phyloP scores from a whole-genome alignment of 2,888 invertebrate species.

The Trachelus tabidus region DNA sequence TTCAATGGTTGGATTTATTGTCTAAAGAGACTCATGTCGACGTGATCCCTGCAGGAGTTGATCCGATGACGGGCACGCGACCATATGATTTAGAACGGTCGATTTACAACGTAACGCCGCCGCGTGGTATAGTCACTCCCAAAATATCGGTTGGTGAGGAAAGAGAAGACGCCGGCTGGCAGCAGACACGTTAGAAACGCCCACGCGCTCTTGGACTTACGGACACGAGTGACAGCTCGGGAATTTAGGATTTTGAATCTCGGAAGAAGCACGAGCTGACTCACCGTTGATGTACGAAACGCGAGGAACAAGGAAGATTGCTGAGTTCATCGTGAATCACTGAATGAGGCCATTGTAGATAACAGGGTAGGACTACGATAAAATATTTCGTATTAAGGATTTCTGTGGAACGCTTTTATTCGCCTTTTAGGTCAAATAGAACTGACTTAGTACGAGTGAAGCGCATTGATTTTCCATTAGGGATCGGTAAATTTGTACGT shows the following conservation, averaged over 20 bases:
- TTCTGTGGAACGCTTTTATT: neutral
- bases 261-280: neutral
- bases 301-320: neutral
- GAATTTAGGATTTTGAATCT: constrained; percentile 1
- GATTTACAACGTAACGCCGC: constrained; percentile 23
- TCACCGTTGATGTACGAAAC: neutral
- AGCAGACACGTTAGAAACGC: neutral
- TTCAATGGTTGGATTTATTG: neutral
- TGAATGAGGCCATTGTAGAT: neutral
- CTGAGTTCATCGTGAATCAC: neutral
- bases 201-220: constrained; percentile 1
- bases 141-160: neutral
- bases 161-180: neutral
- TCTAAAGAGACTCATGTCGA: neutral
- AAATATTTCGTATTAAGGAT: neutral
- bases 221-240: neutral
- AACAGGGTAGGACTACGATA: neutral
- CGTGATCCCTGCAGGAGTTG: neutral
- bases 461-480: neutral
- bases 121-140: neutral
- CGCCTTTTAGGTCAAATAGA: neutral
- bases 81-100: constrained; percentile 29
- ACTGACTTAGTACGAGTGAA: neutral
- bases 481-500: neutral
- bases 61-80: neutral